Percentiles rank a stretch among this genome's conserved stretches.
These are phyloP conservation scores for Thecophora atra DNA, from an alignment of 2,888 invertebrate genomes.

Conservation along the genomic window DNA sequence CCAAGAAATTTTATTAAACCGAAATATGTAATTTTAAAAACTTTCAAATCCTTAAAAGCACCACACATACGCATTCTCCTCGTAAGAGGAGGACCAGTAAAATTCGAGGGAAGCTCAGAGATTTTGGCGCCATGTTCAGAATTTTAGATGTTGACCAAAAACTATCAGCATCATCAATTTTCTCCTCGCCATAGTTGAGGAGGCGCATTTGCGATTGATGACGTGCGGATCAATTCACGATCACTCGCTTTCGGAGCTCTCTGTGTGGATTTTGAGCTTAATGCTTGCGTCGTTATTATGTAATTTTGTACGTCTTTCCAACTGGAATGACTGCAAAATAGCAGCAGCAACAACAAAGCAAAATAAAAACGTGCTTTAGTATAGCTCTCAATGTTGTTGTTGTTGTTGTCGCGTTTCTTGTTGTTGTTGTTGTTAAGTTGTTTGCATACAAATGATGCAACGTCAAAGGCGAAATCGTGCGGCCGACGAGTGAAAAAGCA, in stretches of 20 bases:
- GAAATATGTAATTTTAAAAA: too few relatives aligned
- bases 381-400: background rate
- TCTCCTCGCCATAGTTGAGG: too few relatives aligned
- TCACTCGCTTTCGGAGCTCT: background rate
- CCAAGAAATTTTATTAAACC: too few relatives aligned
- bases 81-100: too few relatives aligned
- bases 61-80: too few relatives aligned
- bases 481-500: background rate
- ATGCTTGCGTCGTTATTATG: conserved; percentile 27
- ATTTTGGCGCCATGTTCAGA: too few relatives aligned
- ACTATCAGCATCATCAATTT: too few relatives aligned
- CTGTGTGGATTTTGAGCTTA: conserved; percentile 36
- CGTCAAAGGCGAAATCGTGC: conserved; percentile 13
- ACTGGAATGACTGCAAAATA: conserved; percentile 15
- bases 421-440: conserved; percentile 18
- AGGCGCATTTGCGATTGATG: background rate
- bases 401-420: background rate
- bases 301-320: conserved; percentile 10
- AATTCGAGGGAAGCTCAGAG: too few relatives aligned
- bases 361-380: background rate
- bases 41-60: too few relatives aligned
- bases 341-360: background rate
- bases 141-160: too few relatives aligned
- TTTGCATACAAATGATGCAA: conserved; percentile 38
- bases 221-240: background rate